Conservation (phyloP, 2,888 invertebrate genomes). For the Smittia aterrima region DNA sequence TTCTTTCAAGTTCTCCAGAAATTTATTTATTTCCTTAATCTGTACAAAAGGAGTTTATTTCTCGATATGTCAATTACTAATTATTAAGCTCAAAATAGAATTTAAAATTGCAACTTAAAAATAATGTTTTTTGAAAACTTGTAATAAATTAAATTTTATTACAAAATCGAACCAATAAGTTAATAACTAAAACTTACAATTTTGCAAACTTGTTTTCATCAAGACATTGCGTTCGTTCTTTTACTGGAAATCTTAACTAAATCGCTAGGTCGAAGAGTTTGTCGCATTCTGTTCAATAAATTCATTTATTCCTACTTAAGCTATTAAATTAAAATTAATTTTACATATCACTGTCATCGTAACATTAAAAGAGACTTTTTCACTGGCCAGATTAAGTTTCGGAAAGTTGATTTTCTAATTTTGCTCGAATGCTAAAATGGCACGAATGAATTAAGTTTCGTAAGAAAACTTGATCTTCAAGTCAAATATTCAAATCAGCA, state of each 20-base stretch:
- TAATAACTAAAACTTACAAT: conserved; percentile 13
- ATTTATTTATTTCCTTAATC: no score
- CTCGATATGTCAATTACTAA: no score
- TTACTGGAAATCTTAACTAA: not conserved
- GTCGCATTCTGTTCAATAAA: conserved; percentile 15
- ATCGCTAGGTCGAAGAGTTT: conserved; percentile 3
- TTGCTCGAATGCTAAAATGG: not conserved
- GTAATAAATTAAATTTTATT: not conserved
- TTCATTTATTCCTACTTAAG: conserved; percentile 21
- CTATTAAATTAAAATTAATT: conserved; percentile 15
- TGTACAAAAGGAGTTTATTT: no score
- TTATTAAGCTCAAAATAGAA: no score
- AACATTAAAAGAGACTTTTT: conserved; percentile 20
- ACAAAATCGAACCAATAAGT: not conserved
- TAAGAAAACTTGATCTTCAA: no score
- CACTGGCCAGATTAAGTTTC: conserved; percentile 30
- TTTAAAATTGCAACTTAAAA: not conserved
- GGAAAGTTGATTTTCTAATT: not conserved
- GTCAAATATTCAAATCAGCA: no score
- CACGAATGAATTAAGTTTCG: not conserved
- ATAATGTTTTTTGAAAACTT: not conserved
- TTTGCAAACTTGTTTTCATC: not conserved
- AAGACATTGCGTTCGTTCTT: not conserved
- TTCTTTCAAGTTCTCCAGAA: no score
- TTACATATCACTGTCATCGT: conserved; percentile 41